Percentiles rank a stretch among this genome's conserved stretches.
Conservation (phyloP, 2,888 invertebrate genomes). For the Conops quadrifasciatus region DNA sequence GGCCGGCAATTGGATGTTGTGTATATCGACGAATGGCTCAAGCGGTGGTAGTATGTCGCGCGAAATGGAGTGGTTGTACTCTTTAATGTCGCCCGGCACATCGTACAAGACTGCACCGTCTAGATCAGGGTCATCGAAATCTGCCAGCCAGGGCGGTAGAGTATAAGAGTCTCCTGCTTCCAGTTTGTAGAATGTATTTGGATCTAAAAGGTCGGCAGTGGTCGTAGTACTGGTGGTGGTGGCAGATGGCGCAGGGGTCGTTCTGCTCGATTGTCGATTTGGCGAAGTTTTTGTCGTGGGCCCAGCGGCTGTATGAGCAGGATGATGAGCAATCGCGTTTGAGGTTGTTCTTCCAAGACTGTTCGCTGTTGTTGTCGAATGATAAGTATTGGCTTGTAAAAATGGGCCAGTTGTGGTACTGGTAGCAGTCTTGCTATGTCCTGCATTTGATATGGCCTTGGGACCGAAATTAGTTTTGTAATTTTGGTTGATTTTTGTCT, state of each 20-base stretch:
- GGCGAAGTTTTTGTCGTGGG: not conserved
- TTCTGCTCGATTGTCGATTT: conserved; percentile 37
- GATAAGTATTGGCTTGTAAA: conserved; percentile 40
- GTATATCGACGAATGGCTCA: conserved; percentile 58
- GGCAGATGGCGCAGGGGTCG: conserved; percentile 37
- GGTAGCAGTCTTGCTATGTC: too few relatives aligned
- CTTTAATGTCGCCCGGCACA: conserved; percentile 56
- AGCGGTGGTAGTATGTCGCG: conserved; percentile 58
- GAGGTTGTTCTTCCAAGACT: conserved; percentile 40
- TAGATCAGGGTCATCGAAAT: conserved; percentile 59
- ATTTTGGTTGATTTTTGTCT: conserved; percentile 12
- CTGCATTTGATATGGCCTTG: conserved; percentile 33
- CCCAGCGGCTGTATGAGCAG: conserved; percentile 40
- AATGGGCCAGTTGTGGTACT: conserved; percentile 38
- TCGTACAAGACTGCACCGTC: conserved; percentile 60
- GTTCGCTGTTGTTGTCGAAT: conserved; percentile 41
- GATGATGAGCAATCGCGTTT: conserved; percentile 37
- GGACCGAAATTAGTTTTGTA: conserved; percentile 39
- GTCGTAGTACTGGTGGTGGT: conserved; percentile 44
- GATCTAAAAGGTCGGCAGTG: conserved; percentile 47
- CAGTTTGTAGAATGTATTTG: conserved; percentile 52
- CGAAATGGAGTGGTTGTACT: conserved; percentile 58
- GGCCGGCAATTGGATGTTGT: conserved; percentile 51
- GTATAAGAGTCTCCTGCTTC: conserved; percentile 57
- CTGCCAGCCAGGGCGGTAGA: conserved; percentile 59